These are phyloP conservation scores for Notospermus geniculatus DNA, from an alignment of 1,140 invertebrate species.

Conservation along the genomic window DNA sequence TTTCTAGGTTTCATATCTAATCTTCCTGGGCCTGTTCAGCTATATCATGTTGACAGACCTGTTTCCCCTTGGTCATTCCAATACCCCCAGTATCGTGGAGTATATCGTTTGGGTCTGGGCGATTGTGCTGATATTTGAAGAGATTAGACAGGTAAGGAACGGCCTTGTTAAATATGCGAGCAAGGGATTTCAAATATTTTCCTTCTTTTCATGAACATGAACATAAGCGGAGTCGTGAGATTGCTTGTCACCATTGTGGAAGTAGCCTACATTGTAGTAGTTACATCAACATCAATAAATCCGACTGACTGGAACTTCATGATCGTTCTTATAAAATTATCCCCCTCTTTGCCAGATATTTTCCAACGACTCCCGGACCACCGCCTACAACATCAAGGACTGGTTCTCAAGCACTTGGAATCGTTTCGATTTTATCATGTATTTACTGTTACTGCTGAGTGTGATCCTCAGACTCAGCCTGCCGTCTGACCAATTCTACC, in stretches of 20 bases:
- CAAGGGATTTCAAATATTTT: too few relatives aligned
- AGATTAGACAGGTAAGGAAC: conserved; percentile 38
- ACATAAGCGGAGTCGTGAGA: too few relatives aligned
- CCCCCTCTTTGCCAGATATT: conserved; percentile 25
- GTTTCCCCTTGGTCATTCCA: conserved; percentile 15
- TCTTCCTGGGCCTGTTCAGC: conserved; percentile 43
- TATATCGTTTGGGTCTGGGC: conserved; percentile 38
- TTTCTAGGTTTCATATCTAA: conserved; percentile 43
- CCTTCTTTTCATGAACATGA: too few relatives aligned
- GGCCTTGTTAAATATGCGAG: too few relatives aligned
- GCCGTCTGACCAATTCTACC: conserved; percentile 17
- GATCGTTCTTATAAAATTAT: too few relatives aligned
- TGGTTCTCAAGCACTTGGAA: conserved; percentile 21
- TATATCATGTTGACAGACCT: conserved; percentile 48
- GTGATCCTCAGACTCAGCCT: conserved; percentile 29
- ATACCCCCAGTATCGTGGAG: conserved; percentile 31
- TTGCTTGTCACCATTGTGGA: too few relatives aligned
- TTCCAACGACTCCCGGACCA: conserved; percentile 31
- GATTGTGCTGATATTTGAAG: conserved; percentile 39
- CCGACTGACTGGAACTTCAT: too few relatives aligned
- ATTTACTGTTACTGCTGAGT: conserved; percentile 39
- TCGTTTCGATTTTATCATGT: conserved; percentile 37
- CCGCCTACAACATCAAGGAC: not conserved
- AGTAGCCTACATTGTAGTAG: too few relatives aligned
- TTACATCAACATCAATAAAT: too few relatives aligned